phyloP scores from a whole-genome alignment of 2,888 invertebrate genomes.

The Hyposoter dolosus region DNA sequence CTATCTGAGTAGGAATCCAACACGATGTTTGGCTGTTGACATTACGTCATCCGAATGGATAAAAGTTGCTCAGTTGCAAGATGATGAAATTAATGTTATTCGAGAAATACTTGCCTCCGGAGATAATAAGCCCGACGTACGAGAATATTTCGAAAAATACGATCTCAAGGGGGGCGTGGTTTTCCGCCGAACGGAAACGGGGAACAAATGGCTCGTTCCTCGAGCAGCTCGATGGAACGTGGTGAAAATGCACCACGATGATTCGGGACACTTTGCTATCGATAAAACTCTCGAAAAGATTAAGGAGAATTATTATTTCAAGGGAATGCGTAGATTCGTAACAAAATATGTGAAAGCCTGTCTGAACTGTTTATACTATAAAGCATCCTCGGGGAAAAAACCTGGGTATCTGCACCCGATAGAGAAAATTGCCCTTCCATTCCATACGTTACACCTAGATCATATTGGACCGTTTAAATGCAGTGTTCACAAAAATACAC shows the following conservation, averaged over 20 bases:
- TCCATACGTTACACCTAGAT: constrained; percentile 82
- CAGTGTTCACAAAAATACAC: constrained; percentile 75
- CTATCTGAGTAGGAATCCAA: constrained; percentile 70
- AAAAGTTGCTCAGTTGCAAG: constrained; percentile 68
- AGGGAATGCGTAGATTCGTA: constrained; percentile 79
- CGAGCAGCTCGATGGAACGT: constrained; percentile 75
- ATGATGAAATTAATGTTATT: constrained; percentile 64
- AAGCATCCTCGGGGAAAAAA: constrained; percentile 72
- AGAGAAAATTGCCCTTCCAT: constrained; percentile 79
- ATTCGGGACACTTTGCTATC: constrained; percentile 80
- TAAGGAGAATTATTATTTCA: constrained; percentile 81
- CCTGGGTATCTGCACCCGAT: constrained; percentile 82
- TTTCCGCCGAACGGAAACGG: constrained; percentile 61
- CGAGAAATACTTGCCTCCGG: constrained; percentile 56
- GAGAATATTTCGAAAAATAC: constrained; percentile 68
- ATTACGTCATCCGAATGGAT: too few relatives aligned
- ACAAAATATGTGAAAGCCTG: constrained; percentile 81
- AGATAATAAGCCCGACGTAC: constrained; percentile 35
- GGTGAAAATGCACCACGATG: constrained; percentile 81
- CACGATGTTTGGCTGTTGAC: too few relatives aligned
- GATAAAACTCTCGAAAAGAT: constrained; percentile 78
- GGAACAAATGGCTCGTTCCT: constrained; percentile 78
- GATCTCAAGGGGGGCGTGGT: constrained; percentile 62
- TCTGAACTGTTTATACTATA: constrained; percentile 80
- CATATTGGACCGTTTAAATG: constrained; percentile 82